Conservation (phyloP, 1,140 invertebrate genomes). For the Neotoxoptera formosana region DNA sequence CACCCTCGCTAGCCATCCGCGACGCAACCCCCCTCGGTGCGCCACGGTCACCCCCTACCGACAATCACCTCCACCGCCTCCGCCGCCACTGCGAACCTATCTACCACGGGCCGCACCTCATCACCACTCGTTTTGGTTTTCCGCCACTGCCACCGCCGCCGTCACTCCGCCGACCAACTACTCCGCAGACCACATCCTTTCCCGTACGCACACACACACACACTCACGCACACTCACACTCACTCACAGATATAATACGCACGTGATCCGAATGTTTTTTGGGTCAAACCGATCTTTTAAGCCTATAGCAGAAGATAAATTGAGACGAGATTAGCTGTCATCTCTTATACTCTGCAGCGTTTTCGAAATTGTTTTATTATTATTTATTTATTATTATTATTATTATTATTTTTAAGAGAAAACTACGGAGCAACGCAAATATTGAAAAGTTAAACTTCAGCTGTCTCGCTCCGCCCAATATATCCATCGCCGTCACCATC, state of each 20-base stretch:
- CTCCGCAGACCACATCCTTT: conserved; percentile 36
- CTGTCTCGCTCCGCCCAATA: neutral
- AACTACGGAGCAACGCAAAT: neutral
- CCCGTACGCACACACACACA: neutral
- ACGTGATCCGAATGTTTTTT: conserved; percentile 46
- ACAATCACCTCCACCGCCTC: too few relatives aligned
- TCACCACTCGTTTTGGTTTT: neutral
- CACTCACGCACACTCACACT: too few relatives aligned
- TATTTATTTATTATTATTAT: conserved; percentile 3
- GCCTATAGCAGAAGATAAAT: conserved; percentile 48
- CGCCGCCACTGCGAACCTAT: neutral
- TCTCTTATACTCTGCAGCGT: conserved; percentile 3
- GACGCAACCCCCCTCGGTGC: neutral
- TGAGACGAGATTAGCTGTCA: conserved; percentile 51
- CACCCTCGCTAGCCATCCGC: neutral
- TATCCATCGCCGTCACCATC: neutral
- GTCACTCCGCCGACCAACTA: neutral
- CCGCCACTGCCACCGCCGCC: neutral
- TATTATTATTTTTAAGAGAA: neutral
- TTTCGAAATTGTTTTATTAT: conserved; percentile 41
- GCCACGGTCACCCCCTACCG: neutral
- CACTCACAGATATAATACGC: conserved; percentile 30
- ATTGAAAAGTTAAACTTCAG: conserved; percentile 33
- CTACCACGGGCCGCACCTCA: neutral
- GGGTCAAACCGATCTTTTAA: conserved; percentile 49